phyloP scores from a whole-genome alignment of 2,888 invertebrate genomes.

The Helicoverpa assulta region DNA sequence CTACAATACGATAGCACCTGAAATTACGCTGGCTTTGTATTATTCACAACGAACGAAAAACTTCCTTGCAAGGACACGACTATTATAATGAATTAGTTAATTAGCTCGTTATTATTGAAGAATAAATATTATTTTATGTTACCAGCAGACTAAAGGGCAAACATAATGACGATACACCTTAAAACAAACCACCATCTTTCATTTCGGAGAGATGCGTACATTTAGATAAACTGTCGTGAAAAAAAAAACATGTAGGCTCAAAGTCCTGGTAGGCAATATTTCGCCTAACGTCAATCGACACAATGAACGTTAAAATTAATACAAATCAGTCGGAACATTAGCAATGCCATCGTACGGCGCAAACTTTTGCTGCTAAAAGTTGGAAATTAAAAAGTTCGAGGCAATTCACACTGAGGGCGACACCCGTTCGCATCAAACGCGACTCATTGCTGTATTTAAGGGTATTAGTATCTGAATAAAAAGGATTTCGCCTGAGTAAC shows the following conservation, averaged over 20 bases:
- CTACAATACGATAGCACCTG: constrained; percentile 33
- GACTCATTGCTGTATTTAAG: constrained; percentile 1
- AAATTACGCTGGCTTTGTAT: constrained; percentile 41
- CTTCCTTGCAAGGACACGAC: constrained; percentile 24
- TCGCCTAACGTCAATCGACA: not conserved
- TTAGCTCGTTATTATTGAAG: constrained; percentile 15
- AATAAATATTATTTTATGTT: constrained; percentile 7
- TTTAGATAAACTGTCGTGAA: no score
- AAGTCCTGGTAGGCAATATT: not conserved
- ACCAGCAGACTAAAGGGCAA: not conserved
- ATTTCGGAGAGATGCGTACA: no score
- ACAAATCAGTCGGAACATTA: constrained; percentile 16
- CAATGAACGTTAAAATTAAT: constrained; percentile 11
- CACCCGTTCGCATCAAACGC: constrained; percentile 9
- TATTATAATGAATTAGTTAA: constrained; percentile 23
- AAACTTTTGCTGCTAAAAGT: constrained; percentile 29
- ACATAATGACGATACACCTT: no score
- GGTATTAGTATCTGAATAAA: constrained; percentile 11
- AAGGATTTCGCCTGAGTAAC: not conserved
- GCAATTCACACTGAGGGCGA: constrained; percentile 15
- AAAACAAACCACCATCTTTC: no score
- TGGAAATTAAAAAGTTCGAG: constrained; percentile 45
- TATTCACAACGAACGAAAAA: constrained; percentile 37
- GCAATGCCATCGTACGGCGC: constrained; percentile 6
- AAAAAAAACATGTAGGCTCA: no score